Evolutionary conservation across 1,140 invertebrate genomes (phyloP).

Genomic region (Zaprionus vittiger): DNA sequence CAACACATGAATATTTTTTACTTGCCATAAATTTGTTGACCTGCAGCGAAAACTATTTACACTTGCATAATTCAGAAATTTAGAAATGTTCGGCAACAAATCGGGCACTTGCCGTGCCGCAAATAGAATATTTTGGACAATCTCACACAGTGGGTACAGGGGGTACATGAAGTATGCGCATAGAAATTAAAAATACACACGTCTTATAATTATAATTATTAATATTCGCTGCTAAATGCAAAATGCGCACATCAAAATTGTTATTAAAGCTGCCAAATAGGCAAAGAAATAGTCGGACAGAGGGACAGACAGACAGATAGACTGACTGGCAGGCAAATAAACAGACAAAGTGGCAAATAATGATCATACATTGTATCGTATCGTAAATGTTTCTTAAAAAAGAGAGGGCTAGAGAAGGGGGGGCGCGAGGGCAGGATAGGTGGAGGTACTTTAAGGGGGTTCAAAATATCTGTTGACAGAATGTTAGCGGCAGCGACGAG

Average conservation of each 20-base stretch:
- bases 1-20: slow-evolving; percentile 42
- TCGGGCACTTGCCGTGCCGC: slow-evolving; percentile 31
- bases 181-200: slow-evolving; percentile 48
- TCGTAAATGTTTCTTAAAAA: background rate
- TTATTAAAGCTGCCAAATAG: slow-evolving; percentile 38
- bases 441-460: background rate
- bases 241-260: slow-evolving; percentile 50
- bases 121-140: slow-evolving; percentile 51
- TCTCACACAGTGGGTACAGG: background rate
- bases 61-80: slow-evolving; percentile 44
- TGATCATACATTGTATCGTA: slow-evolving; percentile 24
- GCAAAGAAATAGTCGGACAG: slow-evolving; percentile 13
- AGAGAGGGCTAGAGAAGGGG: background rate
- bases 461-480: slow-evolving; percentile 33
- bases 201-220: slow-evolving; percentile 42
- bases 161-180: slow-evolving; percentile 28
- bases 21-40: slow-evolving; percentile 36
- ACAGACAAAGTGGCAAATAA: slow-evolving; percentile 20
- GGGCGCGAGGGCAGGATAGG: background rate
- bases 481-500: slow-evolving; percentile 28
- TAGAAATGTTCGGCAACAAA: slow-evolving; percentile 18
- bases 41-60: slow-evolving; percentile 37
- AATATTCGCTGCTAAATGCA: slow-evolving; percentile 41
- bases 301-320: background rate
- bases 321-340: slow-evolving; percentile 21